A percentile compares a stretch with the other conserved stretches of the same genome.
Evolutionary conservation across 2,113 vertebrate species (phyloP).

Genomic region (Cygnus atratus): DNA sequence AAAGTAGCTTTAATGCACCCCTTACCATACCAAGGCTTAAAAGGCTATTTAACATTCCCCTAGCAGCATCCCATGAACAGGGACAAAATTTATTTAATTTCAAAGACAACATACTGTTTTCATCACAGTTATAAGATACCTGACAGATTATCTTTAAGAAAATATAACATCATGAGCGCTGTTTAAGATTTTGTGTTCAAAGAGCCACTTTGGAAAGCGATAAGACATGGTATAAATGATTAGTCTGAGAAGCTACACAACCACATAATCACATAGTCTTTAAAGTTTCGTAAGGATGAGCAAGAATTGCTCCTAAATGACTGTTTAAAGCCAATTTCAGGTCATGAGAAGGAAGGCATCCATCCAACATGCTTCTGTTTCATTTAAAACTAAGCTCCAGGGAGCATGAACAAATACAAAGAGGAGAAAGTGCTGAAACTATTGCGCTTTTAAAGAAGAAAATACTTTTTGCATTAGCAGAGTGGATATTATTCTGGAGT

Average conservation of each 20-base stretch:
- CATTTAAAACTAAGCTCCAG: background rate
- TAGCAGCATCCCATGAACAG: background rate
- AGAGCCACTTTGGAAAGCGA: background rate
- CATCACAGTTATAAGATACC: background rate
- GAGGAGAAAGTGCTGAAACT: background rate
- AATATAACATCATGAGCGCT: background rate
- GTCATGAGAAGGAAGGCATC: background rate
- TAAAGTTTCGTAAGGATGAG: background rate
- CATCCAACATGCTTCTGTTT: background rate
- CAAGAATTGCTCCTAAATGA: background rate
- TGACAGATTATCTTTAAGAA: background rate
- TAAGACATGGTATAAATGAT: background rate
- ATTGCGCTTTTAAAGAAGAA: background rate
- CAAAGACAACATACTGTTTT: background rate
- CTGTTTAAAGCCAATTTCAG: background rate
- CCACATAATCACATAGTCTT: background rate
- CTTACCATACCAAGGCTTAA: background rate
- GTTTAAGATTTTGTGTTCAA: background rate
- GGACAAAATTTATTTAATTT: background rate
- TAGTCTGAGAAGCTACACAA: background rate
- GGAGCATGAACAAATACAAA: background rate
- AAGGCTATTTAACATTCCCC: accelerated
- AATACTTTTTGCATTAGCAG: background rate
- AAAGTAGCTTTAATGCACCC: background rate
- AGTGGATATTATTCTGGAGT: background rate